phyloP scores from a whole-genome alignment of 1,140 invertebrate genomes.

The Aphaenogaster floridana region DNA sequence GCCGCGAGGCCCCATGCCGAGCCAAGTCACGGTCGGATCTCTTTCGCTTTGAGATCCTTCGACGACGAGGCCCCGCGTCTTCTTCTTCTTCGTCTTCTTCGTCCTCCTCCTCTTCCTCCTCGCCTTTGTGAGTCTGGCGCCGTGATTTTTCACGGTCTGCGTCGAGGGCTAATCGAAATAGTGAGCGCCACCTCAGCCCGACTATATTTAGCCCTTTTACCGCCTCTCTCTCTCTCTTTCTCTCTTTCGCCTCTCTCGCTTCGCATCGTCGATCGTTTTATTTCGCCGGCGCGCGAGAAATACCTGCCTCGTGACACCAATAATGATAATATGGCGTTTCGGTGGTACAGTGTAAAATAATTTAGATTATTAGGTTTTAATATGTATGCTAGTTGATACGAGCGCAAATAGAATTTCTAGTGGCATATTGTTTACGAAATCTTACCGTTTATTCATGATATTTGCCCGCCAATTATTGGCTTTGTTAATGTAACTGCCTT shows the following conservation, averaged over 20 bases:
- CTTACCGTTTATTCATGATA: slow-evolving; percentile 1
- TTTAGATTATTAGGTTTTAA: slow-evolving; percentile 35
- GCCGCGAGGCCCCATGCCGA: slow-evolving; percentile 68
- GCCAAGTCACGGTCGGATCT: slow-evolving; percentile 72
- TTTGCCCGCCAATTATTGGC: not conserved
- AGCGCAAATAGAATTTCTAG: slow-evolving; percentile 17
- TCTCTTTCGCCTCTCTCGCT: slow-evolving; percentile 9
- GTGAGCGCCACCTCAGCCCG: slow-evolving; percentile 54
- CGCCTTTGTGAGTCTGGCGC: slow-evolving; percentile 72
- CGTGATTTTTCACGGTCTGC: slow-evolving; percentile 79
- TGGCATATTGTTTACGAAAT: not conserved
- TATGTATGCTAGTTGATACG: slow-evolving; percentile 1
- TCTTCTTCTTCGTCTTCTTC: slow-evolving; percentile 32
- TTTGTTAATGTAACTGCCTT: not conserved
- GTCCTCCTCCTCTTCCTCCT: slow-evolving; percentile 5
- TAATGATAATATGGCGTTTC: slow-evolving; percentile 15
- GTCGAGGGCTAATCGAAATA: slow-evolving; percentile 72
- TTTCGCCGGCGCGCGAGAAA: slow-evolving; percentile 24
- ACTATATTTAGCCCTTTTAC: slow-evolving; percentile 62
- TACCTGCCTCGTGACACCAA: slow-evolving; percentile 46
- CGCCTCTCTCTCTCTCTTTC: slow-evolving; percentile 8
- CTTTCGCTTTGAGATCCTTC: slow-evolving; percentile 71
- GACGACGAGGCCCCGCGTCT: slow-evolving; percentile 35
- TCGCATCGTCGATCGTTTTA: slow-evolving; percentile 38
- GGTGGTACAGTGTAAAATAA: slow-evolving; percentile 24